These are phyloP conservation scores for Spondyliosoma cantharus DNA, from an alignment of 2,797 vertebrate genomes.

Conservation along the genomic window DNA sequence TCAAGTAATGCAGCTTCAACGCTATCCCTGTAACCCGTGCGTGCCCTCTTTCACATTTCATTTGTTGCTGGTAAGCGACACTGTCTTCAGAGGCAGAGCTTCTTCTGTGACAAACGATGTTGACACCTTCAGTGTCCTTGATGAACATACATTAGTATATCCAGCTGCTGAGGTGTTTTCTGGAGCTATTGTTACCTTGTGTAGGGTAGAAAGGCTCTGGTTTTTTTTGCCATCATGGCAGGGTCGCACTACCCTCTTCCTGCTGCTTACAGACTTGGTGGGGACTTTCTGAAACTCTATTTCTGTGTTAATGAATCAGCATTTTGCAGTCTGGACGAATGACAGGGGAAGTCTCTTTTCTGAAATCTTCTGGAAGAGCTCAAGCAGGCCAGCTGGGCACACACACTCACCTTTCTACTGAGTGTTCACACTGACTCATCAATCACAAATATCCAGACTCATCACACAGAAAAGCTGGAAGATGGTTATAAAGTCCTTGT, in stretches of 20 bases:
- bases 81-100: background rate
- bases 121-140: background rate
- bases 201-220: constrained; percentile 3
- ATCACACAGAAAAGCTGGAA: constrained; percentile 11
- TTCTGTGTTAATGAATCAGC: constrained; percentile 69
- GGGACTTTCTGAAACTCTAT: constrained; percentile 60
- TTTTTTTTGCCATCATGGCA: background rate
- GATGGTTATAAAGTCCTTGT: background rate
- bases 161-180: constrained; percentile 1
- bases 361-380: constrained; percentile 13
- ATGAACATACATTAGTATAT: background rate
- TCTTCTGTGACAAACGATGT: background rate
- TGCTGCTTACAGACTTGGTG: constrained; percentile 14
- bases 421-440: constrained; percentile 31
- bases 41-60: background rate
- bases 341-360: constrained; percentile 23
- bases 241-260: constrained; percentile 29
- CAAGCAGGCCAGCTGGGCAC: background rate
- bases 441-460: constrained; percentile 31
- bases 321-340: constrained; percentile 51
- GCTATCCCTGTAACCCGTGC: background rate
- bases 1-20: background rate
- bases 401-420: constrained; percentile 49
- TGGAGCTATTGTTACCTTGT: background rate
- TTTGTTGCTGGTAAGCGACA: background rate